A percentile compares a stretch with the other conserved stretches of the same genome.
Conservation (phyloP, 2,797 vertebrate genomes). For the Brachyrhaphis roseni region DNA sequence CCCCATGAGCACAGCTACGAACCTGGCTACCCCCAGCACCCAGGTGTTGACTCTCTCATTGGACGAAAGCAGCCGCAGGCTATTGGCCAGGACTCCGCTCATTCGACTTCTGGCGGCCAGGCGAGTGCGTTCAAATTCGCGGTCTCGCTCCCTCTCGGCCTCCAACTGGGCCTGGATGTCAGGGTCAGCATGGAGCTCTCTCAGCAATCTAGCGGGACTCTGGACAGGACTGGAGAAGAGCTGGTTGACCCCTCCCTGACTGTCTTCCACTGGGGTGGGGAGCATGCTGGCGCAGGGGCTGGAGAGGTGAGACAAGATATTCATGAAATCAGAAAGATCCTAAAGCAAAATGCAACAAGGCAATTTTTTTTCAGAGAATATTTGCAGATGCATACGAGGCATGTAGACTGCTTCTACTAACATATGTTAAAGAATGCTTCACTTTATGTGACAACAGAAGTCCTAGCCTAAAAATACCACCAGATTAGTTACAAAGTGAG, state of each 20-base stretch:
- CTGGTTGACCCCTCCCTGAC: slow-evolving; percentile 86
- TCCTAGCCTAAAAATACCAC: neutral
- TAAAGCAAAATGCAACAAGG: neutral
- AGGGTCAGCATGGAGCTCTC: slow-evolving; percentile 90
- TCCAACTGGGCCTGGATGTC: slow-evolving; percentile 92
- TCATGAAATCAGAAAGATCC: neutral
- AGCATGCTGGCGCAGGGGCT: slow-evolving; percentile 93
- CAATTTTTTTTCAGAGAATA: neutral
- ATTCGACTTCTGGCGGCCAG: slow-evolving; percentile 77
- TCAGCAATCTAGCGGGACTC: slow-evolving; percentile 84
- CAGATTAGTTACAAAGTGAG: neutral
- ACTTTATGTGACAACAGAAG: neutral
- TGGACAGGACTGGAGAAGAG: slow-evolving; percentile 90
- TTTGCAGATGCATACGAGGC: neutral
- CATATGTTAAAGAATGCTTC: neutral
- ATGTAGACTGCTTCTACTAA: neutral
- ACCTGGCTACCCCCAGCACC: slow-evolving; percentile 88
- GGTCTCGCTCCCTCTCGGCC: slow-evolving; percentile 87
- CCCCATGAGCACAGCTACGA: slow-evolving; percentile 89
- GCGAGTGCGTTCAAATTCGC: slow-evolving; percentile 85
- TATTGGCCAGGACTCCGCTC: slow-evolving; percentile 79
- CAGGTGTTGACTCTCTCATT: slow-evolving; percentile 88
- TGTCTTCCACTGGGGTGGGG: slow-evolving; percentile 88
- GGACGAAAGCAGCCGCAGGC: slow-evolving; percentile 86
- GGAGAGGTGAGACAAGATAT: slow-evolving; percentile 4